Conservation (phyloP, 2,888 invertebrate genomes). For the Lydus trimaculatus region DNA sequence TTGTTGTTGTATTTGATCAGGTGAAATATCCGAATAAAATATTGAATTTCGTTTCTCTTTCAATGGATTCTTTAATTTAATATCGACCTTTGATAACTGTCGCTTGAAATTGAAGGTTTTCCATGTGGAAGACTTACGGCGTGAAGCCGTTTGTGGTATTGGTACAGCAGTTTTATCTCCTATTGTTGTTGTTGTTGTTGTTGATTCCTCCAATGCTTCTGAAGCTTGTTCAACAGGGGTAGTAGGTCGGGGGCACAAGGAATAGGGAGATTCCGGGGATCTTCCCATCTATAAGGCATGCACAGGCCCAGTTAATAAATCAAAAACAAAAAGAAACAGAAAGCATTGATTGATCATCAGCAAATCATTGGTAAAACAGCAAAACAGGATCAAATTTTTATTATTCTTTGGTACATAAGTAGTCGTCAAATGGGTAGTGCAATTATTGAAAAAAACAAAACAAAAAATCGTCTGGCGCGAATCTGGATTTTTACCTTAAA, state of each 20-base stretch:
- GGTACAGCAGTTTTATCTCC: constrained; percentile 56
- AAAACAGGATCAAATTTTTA: constrained; percentile 31
- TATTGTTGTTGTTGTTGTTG: constrained; percentile 59
- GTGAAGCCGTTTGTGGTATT: constrained; percentile 56
- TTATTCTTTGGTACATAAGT: constrained; percentile 10
- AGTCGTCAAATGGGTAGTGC: constrained; percentile 38
- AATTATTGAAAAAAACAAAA: constrained; percentile 19
- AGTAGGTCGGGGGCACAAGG: constrained; percentile 58
- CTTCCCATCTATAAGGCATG: constrained; percentile 58
- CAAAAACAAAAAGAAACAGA: constrained; percentile 35
- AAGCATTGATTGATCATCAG: constrained; percentile 48
- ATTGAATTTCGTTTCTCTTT: constrained; percentile 60
- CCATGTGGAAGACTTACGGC: constrained; percentile 74
- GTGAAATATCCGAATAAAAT: constrained; percentile 55
- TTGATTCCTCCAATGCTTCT: constrained; percentile 60
- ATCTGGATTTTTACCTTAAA: constrained; percentile 22
- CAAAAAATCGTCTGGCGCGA: constrained; percentile 31
- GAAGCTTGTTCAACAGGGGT: constrained; percentile 62
- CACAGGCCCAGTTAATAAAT: constrained; percentile 48
- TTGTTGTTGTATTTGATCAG: constrained; percentile 34
- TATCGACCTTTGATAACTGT: constrained; percentile 80
- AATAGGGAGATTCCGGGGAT: constrained; percentile 58
- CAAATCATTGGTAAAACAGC: constrained; percentile 53
- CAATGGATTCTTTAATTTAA: constrained; percentile 71
- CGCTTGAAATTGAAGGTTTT: constrained; percentile 82